Percentiles rank a stretch among this genome's conserved stretches.
Conservation (phyloP, 2,113 vertebrate species). For the Cygnus buccinator region DNA sequence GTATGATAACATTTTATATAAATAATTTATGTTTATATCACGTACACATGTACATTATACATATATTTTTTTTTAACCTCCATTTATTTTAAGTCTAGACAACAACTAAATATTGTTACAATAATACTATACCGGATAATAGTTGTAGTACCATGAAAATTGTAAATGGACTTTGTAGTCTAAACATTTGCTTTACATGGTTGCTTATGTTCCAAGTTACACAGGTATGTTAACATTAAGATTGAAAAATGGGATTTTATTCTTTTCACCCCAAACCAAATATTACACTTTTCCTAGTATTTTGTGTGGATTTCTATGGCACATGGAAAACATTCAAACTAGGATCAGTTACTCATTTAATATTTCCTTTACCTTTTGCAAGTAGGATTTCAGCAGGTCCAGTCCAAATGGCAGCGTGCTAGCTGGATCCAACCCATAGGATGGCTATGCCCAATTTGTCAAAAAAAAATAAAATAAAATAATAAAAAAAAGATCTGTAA, state of each 20-base stretch:
- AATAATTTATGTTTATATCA: neutral
- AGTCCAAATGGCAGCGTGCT: neutral
- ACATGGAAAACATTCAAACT: neutral
- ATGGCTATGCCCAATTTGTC: neutral
- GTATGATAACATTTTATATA: neutral
- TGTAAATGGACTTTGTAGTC: neutral
- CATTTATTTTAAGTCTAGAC: neutral
- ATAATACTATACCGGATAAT: neutral
- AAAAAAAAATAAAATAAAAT: neutral
- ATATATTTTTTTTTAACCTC: neutral
- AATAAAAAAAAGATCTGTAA: neutral
- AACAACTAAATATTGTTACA: neutral
- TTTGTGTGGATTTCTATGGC: neutral
- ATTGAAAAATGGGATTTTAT: constrained; percentile 8
- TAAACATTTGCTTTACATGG: neutral
- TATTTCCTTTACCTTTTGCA: neutral
- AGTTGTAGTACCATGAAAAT: neutral
- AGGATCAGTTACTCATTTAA: neutral
- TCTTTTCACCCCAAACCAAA: neutral
- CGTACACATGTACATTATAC: rapidly evolving
- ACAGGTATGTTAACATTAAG: neutral
- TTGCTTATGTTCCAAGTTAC: neutral
- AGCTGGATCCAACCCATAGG: neutral
- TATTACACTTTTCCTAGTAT: neutral
- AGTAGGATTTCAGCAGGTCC: neutral